Conservation (phyloP, 2,797 vertebrate genomes). For the Esox masquinongy region DNA sequence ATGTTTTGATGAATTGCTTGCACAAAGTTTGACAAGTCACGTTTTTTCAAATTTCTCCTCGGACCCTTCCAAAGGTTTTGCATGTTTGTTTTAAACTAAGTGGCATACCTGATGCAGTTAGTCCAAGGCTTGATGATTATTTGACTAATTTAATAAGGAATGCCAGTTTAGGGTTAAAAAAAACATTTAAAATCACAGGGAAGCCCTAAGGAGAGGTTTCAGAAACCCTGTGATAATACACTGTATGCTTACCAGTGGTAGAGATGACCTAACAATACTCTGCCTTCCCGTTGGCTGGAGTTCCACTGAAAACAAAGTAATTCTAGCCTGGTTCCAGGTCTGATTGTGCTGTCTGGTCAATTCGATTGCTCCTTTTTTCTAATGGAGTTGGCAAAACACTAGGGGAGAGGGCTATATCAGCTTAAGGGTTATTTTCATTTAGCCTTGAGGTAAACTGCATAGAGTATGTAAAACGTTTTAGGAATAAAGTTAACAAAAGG, state of each 20-base stretch:
- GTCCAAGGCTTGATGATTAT: too few relatives aligned
- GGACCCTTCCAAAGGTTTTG: too few relatives aligned
- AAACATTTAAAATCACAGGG: too few relatives aligned
- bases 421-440: constrained; percentile 29
- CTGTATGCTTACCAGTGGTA: constrained; percentile 34
- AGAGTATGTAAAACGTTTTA: constrained; percentile 42
- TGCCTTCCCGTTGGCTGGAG: constrained; percentile 28
- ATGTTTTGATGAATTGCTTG: constrained; percentile 44
- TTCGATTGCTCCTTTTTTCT: neutral
- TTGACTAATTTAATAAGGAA: too few relatives aligned
- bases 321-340: neutral
- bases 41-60: too few relatives aligned
- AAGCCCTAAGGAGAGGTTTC: too few relatives aligned
- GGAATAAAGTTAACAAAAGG: constrained; percentile 63
- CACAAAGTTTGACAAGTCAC: constrained; percentile 9
- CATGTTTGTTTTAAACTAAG: too few relatives aligned
- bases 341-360: neutral
- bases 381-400: constrained; percentile 19
- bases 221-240: neutral
- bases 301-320: constrained; percentile 29
- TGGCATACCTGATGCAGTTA: too few relatives aligned
- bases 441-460: constrained; percentile 34
- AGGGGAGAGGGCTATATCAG: constrained; percentile 27
- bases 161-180: too few relatives aligned
- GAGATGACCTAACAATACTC: constrained; percentile 9